Evolutionary conservation across 2,797 vertebrate species (phyloP).

Genomic region (Meda fulgida): DNA sequence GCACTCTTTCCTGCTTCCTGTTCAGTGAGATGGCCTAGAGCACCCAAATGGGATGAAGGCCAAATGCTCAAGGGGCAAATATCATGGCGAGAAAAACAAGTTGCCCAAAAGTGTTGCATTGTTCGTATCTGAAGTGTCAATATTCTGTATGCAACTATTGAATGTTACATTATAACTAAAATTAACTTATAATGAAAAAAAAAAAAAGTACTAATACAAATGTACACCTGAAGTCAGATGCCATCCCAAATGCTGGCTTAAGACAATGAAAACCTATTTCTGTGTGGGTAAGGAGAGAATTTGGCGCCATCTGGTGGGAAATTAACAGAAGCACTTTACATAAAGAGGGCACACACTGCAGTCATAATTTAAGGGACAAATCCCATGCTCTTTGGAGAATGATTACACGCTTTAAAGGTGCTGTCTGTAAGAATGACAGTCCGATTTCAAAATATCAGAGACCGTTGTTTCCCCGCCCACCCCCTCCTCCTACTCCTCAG

Average conservation of each 20-base stretch:
- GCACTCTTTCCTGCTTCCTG: neutral
- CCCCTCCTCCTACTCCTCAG: no score
- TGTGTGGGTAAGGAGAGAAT: neutral
- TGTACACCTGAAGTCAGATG: neutral
- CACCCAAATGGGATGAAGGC: neutral
- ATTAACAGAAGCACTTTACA: neutral
- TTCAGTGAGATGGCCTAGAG: neutral
- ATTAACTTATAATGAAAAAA: neutral
- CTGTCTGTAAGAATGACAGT: no score
- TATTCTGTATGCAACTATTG: neutral
- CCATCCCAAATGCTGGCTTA: neutral
- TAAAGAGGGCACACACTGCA: no score
- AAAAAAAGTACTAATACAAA: neutral
- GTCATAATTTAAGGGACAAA: neutral
- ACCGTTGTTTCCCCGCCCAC: no score
- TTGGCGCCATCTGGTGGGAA: constrained; percentile 51
- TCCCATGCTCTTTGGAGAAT: neutral
- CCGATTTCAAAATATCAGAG: no score
- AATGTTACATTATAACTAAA: neutral
- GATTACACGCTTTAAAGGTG: neutral
- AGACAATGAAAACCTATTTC: neutral
- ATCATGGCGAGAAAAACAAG: neutral
- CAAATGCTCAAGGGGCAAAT: neutral
- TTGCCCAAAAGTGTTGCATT: neutral
- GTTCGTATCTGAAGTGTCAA: neutral